Conservation (phyloP, 2,797 vertebrate genomes). For the Clamator glandarius region DNA sequence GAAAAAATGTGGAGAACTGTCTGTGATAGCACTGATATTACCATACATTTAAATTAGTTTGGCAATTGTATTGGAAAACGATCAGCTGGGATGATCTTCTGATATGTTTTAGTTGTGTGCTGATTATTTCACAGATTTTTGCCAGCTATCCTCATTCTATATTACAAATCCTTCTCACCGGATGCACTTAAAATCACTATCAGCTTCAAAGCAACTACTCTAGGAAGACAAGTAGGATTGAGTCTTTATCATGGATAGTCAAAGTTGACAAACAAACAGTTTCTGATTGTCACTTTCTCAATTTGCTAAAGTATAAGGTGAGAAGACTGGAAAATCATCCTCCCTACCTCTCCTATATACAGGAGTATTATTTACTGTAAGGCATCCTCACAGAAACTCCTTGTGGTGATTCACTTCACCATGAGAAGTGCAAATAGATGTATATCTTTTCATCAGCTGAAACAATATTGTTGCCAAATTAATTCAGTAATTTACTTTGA, state of each 20-base stretch:
- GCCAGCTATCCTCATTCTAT: background rate
- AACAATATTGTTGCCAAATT: background rate
- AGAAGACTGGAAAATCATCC: background rate
- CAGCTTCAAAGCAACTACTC: background rate
- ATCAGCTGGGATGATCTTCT: background rate
- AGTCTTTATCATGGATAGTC: too few relatives aligned
- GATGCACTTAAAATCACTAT: background rate
- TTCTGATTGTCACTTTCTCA: background rate
- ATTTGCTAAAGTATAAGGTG: background rate
- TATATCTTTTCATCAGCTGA: background rate
- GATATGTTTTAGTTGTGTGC: background rate
- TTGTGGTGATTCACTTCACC: background rate
- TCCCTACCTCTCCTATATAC: background rate
- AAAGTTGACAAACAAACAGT: background rate
- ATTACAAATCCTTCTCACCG: background rate
- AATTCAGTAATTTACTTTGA: background rate
- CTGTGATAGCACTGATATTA: background rate
- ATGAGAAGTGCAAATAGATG: background rate
- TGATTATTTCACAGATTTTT: conserved; percentile 1
- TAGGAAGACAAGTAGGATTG: background rate
- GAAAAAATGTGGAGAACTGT: background rate
- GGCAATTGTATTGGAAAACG: conserved; percentile 1
- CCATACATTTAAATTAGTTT: background rate
- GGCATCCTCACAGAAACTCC: background rate
- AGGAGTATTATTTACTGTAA: background rate